These are phyloP conservation scores for Melipona quadrifasciata DNA, from an alignment of 1,140 invertebrate genomes.

Conservation along the genomic window DNA sequence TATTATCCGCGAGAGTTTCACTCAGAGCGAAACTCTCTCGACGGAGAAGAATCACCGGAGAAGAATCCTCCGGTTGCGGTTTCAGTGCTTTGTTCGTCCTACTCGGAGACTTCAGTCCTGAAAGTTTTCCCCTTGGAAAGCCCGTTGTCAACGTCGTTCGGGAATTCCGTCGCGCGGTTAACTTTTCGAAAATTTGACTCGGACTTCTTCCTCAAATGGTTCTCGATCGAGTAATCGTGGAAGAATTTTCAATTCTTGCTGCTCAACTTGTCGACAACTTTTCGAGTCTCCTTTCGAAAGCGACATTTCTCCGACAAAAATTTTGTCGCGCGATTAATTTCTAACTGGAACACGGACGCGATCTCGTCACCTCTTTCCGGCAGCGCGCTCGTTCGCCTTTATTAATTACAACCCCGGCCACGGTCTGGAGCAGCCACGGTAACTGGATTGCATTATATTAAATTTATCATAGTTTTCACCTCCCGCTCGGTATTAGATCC, in stretches of 20 bases:
- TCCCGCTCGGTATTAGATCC: conserved; percentile 59
- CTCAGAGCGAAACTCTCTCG: not conserved
- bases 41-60: not conserved
- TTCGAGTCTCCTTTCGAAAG: too few species aligned
- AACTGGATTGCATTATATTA: conserved; percentile 65
- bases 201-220: not conserved
- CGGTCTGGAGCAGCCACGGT: conserved; percentile 21
- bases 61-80: not conserved
- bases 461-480: conserved; percentile 68
- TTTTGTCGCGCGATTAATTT: not conserved
- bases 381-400: conserved; percentile 37
- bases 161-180: not conserved
- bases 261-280: too few species aligned
- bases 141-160: not conserved
- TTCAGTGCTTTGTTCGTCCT: not conserved
- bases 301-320: not conserved
- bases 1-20: not conserved
- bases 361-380: conserved; percentile 3
- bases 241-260: too few species aligned
- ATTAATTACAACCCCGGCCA: conserved; percentile 52
- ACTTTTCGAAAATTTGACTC: not conserved
- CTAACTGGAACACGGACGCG: not conserved
- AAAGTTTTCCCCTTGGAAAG: not conserved
- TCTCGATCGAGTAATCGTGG: too few species aligned
- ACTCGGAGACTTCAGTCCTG: not conserved